phyloP scores from a whole-genome alignment of 2,113 vertebrate genomes.

The Delphinapterus leucas region DNA sequence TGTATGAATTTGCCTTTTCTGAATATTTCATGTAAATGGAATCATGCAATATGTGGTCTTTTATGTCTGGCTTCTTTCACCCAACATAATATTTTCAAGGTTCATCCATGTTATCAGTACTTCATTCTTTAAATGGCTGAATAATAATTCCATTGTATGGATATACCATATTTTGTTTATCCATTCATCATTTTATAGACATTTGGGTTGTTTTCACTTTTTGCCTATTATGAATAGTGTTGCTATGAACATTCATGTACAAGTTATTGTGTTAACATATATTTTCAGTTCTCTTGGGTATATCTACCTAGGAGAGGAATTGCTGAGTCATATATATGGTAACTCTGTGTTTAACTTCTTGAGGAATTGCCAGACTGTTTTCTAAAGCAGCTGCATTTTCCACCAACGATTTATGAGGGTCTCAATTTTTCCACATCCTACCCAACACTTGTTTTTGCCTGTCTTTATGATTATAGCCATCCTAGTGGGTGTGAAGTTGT shows the following conservation, averaged over 20 bases:
- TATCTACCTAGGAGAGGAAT: background rate
- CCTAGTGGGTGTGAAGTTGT: background rate
- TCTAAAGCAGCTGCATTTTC: slow-evolving; percentile 5
- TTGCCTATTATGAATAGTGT: slow-evolving; percentile 20
- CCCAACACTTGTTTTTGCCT: background rate
- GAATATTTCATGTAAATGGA: background rate
- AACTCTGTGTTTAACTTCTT: slow-evolving; percentile 15
- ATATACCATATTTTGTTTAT: slow-evolving; percentile 15
- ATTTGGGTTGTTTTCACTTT: slow-evolving; percentile 17
- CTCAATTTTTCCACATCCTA: background rate
- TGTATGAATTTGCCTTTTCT: slow-evolving; percentile 23
- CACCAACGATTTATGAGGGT: background rate
- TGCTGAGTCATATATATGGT: background rate
- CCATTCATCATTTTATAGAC: background rate
- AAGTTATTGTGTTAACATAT: background rate
- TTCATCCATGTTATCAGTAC: slow-evolving; percentile 1
- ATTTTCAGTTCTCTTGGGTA: background rate
- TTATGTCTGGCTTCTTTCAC: slow-evolving; percentile 30
- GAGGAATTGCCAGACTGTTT: background rate
- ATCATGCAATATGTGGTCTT: background rate
- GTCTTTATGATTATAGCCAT: slow-evolving; percentile 12
- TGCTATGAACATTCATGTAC: background rate
- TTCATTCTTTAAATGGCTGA: slow-evolving; percentile 11
- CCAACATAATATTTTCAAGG: background rate
- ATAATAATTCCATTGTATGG: background rate